A percentile compares a stretch with the other conserved stretches of the same genome.
These are phyloP conservation scores for Phortica variegata DNA, from an alignment of 1,140 invertebrate species.

Conservation along the genomic window DNA sequence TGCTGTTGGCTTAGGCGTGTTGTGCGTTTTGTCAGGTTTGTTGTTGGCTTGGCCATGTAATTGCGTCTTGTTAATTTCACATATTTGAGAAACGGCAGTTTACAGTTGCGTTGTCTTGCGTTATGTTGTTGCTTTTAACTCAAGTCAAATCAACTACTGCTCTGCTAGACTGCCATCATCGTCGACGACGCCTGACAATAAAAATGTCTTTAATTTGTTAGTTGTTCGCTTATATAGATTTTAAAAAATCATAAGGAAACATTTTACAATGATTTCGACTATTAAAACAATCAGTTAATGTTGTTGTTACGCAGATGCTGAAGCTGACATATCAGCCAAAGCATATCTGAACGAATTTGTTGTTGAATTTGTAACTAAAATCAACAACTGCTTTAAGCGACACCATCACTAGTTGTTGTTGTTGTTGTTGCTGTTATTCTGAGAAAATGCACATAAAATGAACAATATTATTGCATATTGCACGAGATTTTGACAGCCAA, in stretches of 20 bases:
- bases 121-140: no score
- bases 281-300: slow-evolving; percentile 20
- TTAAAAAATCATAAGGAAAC: slow-evolving; percentile 38
- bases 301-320: slow-evolving; percentile 7
- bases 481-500: slow-evolving; percentile 38
- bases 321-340: neutral
- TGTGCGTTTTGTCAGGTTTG: slow-evolving; percentile 32
- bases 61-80: slow-evolving; percentile 52
- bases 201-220: slow-evolving; percentile 43
- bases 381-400: slow-evolving; percentile 20
- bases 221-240: slow-evolving; percentile 41
- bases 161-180: no score
- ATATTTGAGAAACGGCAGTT: slow-evolving; percentile 50
- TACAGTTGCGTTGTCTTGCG: no score
- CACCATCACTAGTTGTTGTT: no score
- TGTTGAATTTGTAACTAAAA: slow-evolving; percentile 28
- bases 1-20: slow-evolving; percentile 24
- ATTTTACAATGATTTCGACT: slow-evolving; percentile 2
- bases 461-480: slow-evolving; percentile 35
- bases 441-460: slow-evolving; percentile 44
- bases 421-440: no score
- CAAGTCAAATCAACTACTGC: no score
- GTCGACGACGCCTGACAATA: slow-evolving; percentile 12
- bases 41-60: slow-evolving; percentile 40
- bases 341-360: slow-evolving; percentile 44